Evolutionary conservation across 2,113 vertebrate genomes (phyloP).

Genomic region (Scomber colias): DNA sequence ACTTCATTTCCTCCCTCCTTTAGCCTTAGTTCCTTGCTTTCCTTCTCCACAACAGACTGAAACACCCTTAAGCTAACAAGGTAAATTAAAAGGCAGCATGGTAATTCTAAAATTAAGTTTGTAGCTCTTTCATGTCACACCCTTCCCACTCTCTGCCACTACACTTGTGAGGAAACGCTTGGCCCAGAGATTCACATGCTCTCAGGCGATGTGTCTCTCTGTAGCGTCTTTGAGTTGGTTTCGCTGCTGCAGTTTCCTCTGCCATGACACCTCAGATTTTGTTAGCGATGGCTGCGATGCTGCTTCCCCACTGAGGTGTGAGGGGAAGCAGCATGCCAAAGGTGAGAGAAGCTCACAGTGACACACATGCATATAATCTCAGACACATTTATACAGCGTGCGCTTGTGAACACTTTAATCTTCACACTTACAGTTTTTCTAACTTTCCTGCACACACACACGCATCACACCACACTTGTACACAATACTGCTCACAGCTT

Average conservation of each 20-base stretch:
- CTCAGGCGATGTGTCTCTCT: conserved; percentile 46
- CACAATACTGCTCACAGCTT: conserved; percentile 79
- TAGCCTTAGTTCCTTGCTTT: conserved; percentile 40
- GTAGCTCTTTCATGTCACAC: conserved; percentile 68
- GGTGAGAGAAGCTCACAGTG: conserved; percentile 75
- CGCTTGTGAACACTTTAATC: conserved; percentile 64
- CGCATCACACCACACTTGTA: conserved; percentile 55
- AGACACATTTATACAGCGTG: conserved; percentile 60
- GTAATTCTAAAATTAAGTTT: conserved; percentile 76
- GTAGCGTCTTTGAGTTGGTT: conserved; percentile 61
- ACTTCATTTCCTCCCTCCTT: conserved; percentile 62
- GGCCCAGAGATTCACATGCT: conserved; percentile 63
- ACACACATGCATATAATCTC: conserved; percentile 71
- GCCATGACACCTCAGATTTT: conserved; percentile 79
- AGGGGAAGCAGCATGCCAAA: conserved; percentile 76
- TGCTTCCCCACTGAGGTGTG: conserved; percentile 77
- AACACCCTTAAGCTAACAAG: conserved; percentile 63
- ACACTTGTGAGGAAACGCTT: conserved; percentile 54
- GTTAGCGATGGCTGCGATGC: conserved; percentile 73
- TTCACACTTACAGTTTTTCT: conserved; percentile 62
- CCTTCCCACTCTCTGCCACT: conserved; percentile 56
- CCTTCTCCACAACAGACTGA: conserved; percentile 58
- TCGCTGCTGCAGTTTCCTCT: conserved; percentile 61
- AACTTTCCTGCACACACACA: conserved; percentile 55
- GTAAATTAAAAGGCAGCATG: conserved; percentile 74